Conservation (phyloP, 2,888 invertebrate genomes). For the Cheilosia grossa region DNA sequence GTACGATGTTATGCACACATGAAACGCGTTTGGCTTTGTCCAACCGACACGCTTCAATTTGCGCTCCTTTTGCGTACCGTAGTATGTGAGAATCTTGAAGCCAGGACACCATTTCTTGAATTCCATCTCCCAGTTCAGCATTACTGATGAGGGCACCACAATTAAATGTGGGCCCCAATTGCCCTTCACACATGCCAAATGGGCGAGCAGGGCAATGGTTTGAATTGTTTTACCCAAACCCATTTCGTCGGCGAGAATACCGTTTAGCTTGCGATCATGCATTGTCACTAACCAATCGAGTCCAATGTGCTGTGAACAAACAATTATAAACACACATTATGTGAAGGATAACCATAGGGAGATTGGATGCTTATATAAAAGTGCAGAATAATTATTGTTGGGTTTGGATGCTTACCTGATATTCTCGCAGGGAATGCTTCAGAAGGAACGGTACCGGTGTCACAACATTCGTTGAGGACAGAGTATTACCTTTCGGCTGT, state of each 20-base stretch:
- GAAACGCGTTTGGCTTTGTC: conserved; percentile 99
- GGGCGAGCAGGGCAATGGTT: conserved; percentile 96
- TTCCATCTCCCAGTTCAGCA: conserved; percentile 99
- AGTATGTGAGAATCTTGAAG: conserved; percentile 99
- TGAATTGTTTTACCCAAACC: conserved; percentile 98
- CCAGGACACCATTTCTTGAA: conserved; percentile 99
- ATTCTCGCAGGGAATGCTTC: conserved; percentile 95
- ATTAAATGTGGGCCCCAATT: conserved; percentile 99
- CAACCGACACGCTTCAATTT: conserved; percentile 96
- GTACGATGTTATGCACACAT: conserved; percentile 98
- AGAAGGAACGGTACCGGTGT: conserved; percentile 97
- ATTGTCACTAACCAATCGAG: conserved; percentile 98
- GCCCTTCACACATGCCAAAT: conserved; percentile 93
- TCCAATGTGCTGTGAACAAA: conserved; percentile 90
- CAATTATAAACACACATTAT: neutral
- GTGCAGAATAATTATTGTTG: neutral
- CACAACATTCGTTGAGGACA: conserved; percentile 96
- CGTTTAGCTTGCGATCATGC: conserved; percentile 97
- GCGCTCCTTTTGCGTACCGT: conserved; percentile 97
- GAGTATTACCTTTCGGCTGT: conserved; percentile 98
- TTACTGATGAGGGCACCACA: conserved; percentile 99
- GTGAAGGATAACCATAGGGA: neutral
- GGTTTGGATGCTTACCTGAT: conserved; percentile 84
- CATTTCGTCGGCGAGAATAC: conserved; percentile 98
- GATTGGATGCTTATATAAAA: neutral